Base-by-base conservation (phyloP, 2,888 invertebrate species). In the Atethmia centrago region DNA sequence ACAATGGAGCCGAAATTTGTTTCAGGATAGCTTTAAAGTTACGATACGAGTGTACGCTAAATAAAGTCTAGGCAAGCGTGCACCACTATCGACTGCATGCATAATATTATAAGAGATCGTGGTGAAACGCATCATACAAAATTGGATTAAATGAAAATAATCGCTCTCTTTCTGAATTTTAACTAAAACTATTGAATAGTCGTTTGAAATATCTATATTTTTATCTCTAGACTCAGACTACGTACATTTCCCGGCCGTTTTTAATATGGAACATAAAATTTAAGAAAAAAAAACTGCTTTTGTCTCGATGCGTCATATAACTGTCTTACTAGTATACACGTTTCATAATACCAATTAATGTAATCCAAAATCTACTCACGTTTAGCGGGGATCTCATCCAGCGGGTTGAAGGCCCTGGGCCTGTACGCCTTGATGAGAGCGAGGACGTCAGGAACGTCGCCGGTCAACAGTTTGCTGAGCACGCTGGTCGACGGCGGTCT, bases 321-420 rank as follows among this genome's bases (percentile, higher is more conserved):
- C 8, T 49, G 21, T 9, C 49, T 2, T 47, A 47, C 40, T 40
- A 21, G 47, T 45, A 49, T 3, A n/a, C 36, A 36, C 36, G 36
- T 53, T 53, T 53, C 25, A 53, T 12, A 53, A 25, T 51, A 4
- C n/a, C n/a, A 12, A 51, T 3, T 3, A 3, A 51, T 25, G 14
- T 14, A n/a, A 16, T 58, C n/a, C 12, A 53, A 28, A 49, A 36
- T 45, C 3, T 63, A 95, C 96, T 96, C 92, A 97, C 97, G 94
- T 92, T 95, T 97, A 91, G 97, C 97, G 36, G 98, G 97, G 49
- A 98, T 88, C 83, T 97, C 96, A 61, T 97, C 97, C 0, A 96
- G 89, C 0, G 97, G 96, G 88, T 97, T 94, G 14, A 97, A 86
- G 74, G 96, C 94, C 59, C 96, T 91, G 0, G 96, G 97, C 87